Evolutionary conservation across 2,888 invertebrate genomes (phyloP), one percentile per base, ranked within the genome.

Genomic region (Ceriagrion tenellum): DNA sequence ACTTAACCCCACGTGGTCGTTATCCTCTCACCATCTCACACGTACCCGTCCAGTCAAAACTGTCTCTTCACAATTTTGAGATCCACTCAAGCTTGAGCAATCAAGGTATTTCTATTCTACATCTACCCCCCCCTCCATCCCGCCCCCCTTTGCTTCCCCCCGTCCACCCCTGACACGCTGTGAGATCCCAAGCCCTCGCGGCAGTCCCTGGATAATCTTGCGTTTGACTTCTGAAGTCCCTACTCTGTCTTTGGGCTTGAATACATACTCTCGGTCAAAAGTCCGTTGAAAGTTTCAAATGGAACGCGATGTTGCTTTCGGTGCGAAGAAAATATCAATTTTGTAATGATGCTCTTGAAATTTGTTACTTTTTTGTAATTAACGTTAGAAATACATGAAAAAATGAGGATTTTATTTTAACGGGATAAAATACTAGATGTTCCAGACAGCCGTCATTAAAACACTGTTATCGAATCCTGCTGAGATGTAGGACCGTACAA

Each of bases 11-110:
- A 47, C 47, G 56, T 26, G n/a, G 93, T n/a, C n/a, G n/a, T 93
- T 69, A 93, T 69, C 93, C 23, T 47, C 40, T 40, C 69, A 69
- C 47, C 69, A 93, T 69, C 93, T 93, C 69, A 69, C 69, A 93
- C 63, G 74, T 69, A 93, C 30, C 81, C 35, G 93, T 74, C 69
- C 26, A 69, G 93, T 93, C 93, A 69, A 30, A 63, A 40, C 59
- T 40, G 40, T 69, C 93, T 69, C 40, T n/a, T 93, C 74, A 81
- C 81, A 81, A 81, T 81, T 81, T 81, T 81, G 35, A 81, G 81
- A 81, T 81, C 81, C 81, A 81, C 81, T 81, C 81, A 35, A 35
- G 81, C 81, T 35, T 35, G 81, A 81, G 81, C 81, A 10, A n/a
- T 74, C 93, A 74, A 93, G 69, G 40, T 56, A 12, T 69, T 55